Base-by-base conservation (phyloP, 2,888 invertebrate species). In the Myathropa florea region DNA sequence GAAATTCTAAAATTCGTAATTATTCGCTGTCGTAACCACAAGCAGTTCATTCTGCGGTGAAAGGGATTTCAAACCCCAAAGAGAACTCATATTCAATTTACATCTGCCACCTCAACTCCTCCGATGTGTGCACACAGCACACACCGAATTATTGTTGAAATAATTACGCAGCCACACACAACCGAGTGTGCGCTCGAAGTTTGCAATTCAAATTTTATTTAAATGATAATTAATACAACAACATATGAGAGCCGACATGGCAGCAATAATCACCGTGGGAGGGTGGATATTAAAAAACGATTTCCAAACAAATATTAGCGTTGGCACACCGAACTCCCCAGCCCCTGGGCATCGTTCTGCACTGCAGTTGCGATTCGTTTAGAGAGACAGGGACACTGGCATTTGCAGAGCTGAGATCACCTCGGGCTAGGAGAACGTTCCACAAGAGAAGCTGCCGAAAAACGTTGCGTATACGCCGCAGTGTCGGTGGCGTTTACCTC, bases 171-270 rank as follows among this genome's bases (percentile, higher is more conserved):
- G 9, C 7, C 33, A 33, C 10, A 39, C 39, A n/a, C n/a, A 7
- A 7, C 2, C 46, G 18, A 18, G 24, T 64, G 33, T 53, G 60
- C 18, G 9, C 23, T 10, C 30, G 21, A 33, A 46, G 14, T 83
- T 78, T 77, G 78, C 83, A 83, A 83, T 78, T 83, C 83, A 72
- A 72, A 83, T 83, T 83, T 77, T 30, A 65, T 77, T 65, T 67
- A 77, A 67, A 78, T 30, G 61, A 61, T 73, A 83, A 83, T 78
- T 83, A 78, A 73, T 83, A 72, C 78, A 46, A 61, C 65, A 70
- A 33, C 46, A 46, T 72, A 59, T 73, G 78, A 63, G 71, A 77
- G 55, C 61, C 36, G 59, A 76, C 57, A 75, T 75, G 39, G 28
- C 64, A 65, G 57, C 39, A 65, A 60, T 36, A 21, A 46, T 30